Base-by-base conservation (phyloP, 2,888 invertebrate genomes). In the Hypercompe scribonia region DNA sequence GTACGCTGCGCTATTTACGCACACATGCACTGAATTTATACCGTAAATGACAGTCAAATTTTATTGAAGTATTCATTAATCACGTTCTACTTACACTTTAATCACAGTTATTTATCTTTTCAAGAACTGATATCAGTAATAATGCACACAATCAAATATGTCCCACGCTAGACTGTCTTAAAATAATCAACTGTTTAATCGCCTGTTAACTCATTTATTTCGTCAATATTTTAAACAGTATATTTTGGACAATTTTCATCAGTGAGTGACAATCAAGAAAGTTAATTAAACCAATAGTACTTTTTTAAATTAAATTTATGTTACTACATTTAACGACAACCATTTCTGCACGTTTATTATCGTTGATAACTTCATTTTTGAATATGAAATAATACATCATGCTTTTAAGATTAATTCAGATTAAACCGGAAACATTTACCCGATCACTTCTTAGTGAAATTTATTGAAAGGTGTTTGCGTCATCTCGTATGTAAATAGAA, bases 401-500 rank as follows among this genome's bases (percentile, higher is more conserved):
- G 78, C 15, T n/a, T 24, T 85, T 78, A 82, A 80, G 81, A 79
- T 85, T 81, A 86, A 89, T 89, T 88, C 86, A 82, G 85, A 87
- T 78, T 80, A 61, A 18, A 82, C 87, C 86, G 78, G 85, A 84
- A 80, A 81, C 86, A 84, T 84, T 86, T 83, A 88, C 83, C 83
- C 83, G 82, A 86, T 87, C 88, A 87, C 83, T 90, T 90, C 89
- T 81, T 83, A 87, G 78, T 76, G 77, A 82, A 85, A 86, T 86
- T 78, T 80, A 87, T 89, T 83, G 91, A 92, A 92, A 91, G 90
- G 84, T 83, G 78, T 82, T 84, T 83, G 80, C 88, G 85, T 90
- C 88, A 91, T 88, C 90, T 88, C 86, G 84, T 88, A 91, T 90
- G 89, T 89, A n/a, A n/a, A n/a, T n/a, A 90, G 86, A 87, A 87